phyloP scores from a whole-genome alignment of 1,140 invertebrate genomes.

The Samia ricini region DNA sequence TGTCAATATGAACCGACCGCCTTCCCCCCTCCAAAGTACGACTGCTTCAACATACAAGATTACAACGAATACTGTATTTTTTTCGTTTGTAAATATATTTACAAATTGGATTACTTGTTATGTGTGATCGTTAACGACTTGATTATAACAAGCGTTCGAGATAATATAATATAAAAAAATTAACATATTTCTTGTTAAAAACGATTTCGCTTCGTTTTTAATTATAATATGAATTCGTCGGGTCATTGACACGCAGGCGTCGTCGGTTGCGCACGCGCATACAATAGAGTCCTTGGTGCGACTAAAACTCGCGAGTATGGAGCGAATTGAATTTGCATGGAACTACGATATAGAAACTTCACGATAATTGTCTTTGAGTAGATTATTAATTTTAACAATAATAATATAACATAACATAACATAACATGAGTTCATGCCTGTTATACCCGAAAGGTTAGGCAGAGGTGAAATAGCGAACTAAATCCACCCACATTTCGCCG shows the following conservation, averaged over 20 bases:
- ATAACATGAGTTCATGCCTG: no score
- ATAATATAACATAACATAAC: no score
- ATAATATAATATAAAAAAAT: background rate
- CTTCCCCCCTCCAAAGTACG: no score
- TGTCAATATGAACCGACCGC: no score
- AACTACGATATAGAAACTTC: background rate
- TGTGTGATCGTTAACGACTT: no score
- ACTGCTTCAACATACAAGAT: no score
- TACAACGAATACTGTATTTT: no score
- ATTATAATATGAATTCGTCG: background rate
- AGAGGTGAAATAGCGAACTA: no score
- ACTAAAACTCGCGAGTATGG: background rate
- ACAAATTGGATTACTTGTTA: no score
- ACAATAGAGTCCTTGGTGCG: background rate
- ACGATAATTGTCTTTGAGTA: background rate
- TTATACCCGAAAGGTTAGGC: no score
- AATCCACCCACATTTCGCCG: no score
- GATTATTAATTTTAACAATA: background rate
- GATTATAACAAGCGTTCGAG: background rate
- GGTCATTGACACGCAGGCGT: background rate
- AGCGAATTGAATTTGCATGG: background rate
- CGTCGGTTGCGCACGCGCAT: background rate
- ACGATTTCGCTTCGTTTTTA: background rate
- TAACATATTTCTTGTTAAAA: background rate
- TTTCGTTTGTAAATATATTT: no score